These are phyloP conservation scores for Agapornis canus DNA, from an alignment of 2,797 vertebrate genomes.

Conservation along the genomic window DNA sequence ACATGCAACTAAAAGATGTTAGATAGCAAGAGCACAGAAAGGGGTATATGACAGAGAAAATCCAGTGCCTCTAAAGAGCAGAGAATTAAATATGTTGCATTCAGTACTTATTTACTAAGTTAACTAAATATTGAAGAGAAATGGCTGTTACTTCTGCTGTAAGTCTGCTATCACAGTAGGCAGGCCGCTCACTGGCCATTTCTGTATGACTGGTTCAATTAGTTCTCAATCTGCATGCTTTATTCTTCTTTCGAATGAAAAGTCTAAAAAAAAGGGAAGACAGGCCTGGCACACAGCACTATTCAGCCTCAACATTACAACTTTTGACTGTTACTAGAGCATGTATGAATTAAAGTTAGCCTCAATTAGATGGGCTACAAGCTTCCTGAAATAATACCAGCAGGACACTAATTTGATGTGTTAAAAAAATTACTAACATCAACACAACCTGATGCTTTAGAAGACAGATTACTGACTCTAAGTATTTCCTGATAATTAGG, in stretches of 20 bases:
- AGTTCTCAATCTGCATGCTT: neutral
- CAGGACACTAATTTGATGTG: neutral
- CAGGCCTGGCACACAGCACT: neutral
- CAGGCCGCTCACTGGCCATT: neutral
- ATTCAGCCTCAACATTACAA: fast-evolving
- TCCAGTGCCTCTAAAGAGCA: neutral
- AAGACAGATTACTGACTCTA: neutral
- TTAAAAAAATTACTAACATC: neutral
- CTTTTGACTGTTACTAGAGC: neutral
- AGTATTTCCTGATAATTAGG: neutral
- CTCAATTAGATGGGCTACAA: neutral
- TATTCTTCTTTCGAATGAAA: constrained; percentile 2
- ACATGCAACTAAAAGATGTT: neutral
- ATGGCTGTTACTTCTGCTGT: neutral
- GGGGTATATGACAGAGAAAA: neutral
- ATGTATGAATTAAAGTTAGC: neutral
- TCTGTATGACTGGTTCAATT: neutral
- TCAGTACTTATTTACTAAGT: neutral
- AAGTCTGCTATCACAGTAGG: neutral
- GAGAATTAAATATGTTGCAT: neutral
- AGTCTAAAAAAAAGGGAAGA: neutral
- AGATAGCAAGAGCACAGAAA: neutral
- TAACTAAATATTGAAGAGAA: neutral
- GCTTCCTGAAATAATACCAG: neutral
- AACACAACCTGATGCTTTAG: neutral